Percentiles rank a stretch among this genome's conserved stretches.
Conservation (phyloP, 2,797 vertebrate species). For the Salmo trutta region DNA sequence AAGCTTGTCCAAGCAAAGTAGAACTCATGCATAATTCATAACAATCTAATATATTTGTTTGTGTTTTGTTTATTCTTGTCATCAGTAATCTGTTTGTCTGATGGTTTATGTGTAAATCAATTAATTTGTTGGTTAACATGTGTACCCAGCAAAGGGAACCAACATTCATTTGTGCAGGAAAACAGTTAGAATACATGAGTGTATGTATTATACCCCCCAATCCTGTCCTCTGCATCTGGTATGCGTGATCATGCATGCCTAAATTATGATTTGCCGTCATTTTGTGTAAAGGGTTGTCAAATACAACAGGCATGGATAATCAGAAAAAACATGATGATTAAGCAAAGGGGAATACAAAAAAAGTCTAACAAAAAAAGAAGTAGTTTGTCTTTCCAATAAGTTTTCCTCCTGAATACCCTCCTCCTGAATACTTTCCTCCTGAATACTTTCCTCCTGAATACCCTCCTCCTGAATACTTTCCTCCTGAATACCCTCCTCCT, state of each 20-base stretch:
- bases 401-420: too few species aligned
- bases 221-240: background rate
- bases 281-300: background rate
- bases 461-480: too few species aligned
- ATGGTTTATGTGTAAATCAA: conserved; percentile 34
- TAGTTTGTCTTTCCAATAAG: background rate
- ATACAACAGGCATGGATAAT: background rate
- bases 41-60: conserved; percentile 18
- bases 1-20: conserved; percentile 1
- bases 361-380: background rate
- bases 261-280: background rate
- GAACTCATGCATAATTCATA: conserved; percentile 23
- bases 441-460: too few species aligned
- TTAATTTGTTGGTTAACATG: conserved; percentile 34
- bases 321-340: background rate
- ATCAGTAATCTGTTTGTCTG: conserved; percentile 32
- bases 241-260: conserved; percentile 25
- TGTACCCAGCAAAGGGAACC: conserved; percentile 24
- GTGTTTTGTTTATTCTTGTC: conserved; percentile 15
- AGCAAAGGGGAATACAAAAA: background rate
- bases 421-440: too few species aligned
- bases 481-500: too few species aligned
- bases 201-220: conserved; percentile 1
- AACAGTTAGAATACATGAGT: conserved; percentile 26
- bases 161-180: conserved; percentile 26